Evolutionary conservation across 2,888 invertebrate species (phyloP), one percentile per base, ranked within the genome.

Genomic region (Platycheirus albimanus): DNA sequence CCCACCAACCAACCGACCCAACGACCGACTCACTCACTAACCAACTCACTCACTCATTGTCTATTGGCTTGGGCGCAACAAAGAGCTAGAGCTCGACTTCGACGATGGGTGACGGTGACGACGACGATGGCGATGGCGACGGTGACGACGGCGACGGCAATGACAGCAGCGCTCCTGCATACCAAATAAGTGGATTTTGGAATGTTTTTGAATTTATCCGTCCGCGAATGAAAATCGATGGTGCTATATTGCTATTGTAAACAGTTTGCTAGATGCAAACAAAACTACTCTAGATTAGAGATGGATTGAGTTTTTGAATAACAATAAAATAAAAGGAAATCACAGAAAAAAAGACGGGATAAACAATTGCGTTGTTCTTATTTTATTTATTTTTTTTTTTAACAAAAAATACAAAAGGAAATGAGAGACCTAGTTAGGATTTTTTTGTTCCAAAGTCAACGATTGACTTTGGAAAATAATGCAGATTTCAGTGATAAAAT

Each of bases 181-280:
- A 83, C 78, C 67, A 83, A 83, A 78, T 78, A 52, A 70, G 72
- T 45, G 49, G 54, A 75, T 76, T 70, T 81, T 76, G 58, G 51
- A 70, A 63, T 66, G 63, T 43, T 24, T 61, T 43, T 43, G 15
- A 61, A 28, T n/a, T 30, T n/a, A n/a, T 61, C n/a, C 19, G 47
- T 49, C 51, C 38, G 6, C 4, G 33, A n/a, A 61, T n/a, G 13
- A 52, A 78, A 67, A 36, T 45, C 67, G n/a, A 19, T 33, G 15
- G 24, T n/a, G 19, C 19, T 54, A 38, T 19, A 38, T 56, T 13
- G 58, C 20, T 49, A 61, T 61, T 43, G 75, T 81, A 70, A 47
- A 74, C 41, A 54, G 51, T 70, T 70, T 71, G 67, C 72, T 45
- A 70, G 51, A 52, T 54, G 54, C 51, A 45, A 64, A 74, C 54